Evolutionary conservation across 2,888 invertebrate species (phyloP).

Genomic region (Junonia oenone): DNA sequence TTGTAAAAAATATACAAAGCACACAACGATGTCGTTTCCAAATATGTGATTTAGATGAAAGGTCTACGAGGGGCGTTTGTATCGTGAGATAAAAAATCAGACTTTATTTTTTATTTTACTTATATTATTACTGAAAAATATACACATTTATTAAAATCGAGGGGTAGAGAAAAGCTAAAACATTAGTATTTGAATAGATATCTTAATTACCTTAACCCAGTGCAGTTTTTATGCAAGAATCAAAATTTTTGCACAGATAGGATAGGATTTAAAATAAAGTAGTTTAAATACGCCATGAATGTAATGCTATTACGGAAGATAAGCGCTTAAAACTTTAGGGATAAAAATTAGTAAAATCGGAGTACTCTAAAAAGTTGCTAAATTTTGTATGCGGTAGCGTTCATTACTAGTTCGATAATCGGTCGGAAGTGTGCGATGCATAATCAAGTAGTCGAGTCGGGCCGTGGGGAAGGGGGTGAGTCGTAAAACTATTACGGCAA

Average conservation of each 20-base stretch:
- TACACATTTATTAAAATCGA: too few species aligned
- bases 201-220: background rate
- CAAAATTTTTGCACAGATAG: background rate
- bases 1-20: background rate
- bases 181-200: too few species aligned
- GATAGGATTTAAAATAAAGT: constrained; percentile 25
- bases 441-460: constrained; percentile 69
- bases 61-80: background rate
- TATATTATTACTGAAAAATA: too few species aligned
- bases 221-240: background rate
- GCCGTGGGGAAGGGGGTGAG: constrained; percentile 40
- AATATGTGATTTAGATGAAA: background rate
- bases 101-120: too few species aligned
- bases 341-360: constrained; percentile 35
- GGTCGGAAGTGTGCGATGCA: constrained; percentile 70
- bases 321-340: constrained; percentile 32
- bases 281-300: constrained; percentile 14
- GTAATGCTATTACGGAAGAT: constrained; percentile 19
- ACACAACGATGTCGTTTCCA: background rate
- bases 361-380: constrained; percentile 39
- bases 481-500: constrained; percentile 76
- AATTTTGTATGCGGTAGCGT: constrained; percentile 54
- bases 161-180: too few species aligned
- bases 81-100: background rate
- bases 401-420: constrained; percentile 76